phyloP scores from a whole-genome alignment of 2,888 invertebrate species.

The Pseudococcus jackbeardsleyi region DNA sequence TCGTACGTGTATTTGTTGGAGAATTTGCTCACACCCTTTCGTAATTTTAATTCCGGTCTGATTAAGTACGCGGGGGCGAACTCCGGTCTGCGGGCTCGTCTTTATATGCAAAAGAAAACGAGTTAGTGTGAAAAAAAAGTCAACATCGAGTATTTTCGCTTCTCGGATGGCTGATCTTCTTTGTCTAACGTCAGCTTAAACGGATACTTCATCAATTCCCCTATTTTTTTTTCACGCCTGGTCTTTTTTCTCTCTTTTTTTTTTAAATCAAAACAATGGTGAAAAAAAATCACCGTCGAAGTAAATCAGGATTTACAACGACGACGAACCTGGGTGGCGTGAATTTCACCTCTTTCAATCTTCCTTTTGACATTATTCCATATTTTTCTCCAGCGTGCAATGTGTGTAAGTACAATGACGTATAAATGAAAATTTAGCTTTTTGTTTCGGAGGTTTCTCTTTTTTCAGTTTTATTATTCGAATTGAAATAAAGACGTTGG shows the following conservation, averaged over 20 bases:
- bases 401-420: neutral
- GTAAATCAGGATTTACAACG: constrained; percentile 42
- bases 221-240: constrained; percentile 17
- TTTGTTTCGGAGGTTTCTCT: neutral
- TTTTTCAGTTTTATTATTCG: neutral
- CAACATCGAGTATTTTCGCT: constrained; percentile 31
- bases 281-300: constrained; percentile 36
- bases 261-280: constrained; percentile 37
- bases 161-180: constrained; percentile 30
- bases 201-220: constrained; percentile 44
- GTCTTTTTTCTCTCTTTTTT: neutral
- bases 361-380: neutral
- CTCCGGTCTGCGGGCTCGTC: neutral
- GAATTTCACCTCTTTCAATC: constrained; percentile 27
- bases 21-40: constrained; percentile 31
- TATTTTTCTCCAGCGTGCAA: neutral
- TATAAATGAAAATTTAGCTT: neutral
- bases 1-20: neutral
- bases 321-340: neutral
- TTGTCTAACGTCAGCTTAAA: constrained; percentile 35
- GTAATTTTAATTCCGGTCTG: constrained; percentile 30
- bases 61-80: constrained; percentile 16
- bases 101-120: constrained; percentile 31
- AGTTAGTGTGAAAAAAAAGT: constrained; percentile 27
- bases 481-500: neutral